Conservation (phyloP, 2,888 invertebrate species). For the Drosophila rellima region DNA sequence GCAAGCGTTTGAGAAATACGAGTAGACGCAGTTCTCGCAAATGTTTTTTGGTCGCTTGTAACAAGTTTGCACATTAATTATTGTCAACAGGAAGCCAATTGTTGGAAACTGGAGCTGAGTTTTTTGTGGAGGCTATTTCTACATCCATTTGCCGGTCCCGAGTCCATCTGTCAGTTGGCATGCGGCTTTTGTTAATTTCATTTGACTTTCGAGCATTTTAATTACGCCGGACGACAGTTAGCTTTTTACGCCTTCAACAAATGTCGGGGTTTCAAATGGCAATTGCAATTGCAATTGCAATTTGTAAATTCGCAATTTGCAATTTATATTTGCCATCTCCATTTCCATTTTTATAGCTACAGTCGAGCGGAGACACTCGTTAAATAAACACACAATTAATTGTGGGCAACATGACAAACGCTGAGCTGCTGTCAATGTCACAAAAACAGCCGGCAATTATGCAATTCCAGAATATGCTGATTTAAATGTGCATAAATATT, state of each 20-base stretch:
- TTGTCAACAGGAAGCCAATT: constrained; percentile 43
- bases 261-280: constrained; percentile 40
- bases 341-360: constrained; percentile 15
- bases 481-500: constrained; percentile 45
- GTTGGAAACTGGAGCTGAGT: constrained; percentile 1
- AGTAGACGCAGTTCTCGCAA: constrained; percentile 8
- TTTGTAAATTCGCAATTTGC: constrained; percentile 22
- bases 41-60: constrained; percentile 1
- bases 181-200: constrained; percentile 56
- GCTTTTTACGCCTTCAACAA: constrained; percentile 29
- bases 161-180: constrained; percentile 26
- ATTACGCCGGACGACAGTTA: constrained; percentile 41
- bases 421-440: constrained; percentile 41
- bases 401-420: constrained; percentile 52
- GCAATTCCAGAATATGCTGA: constrained; percentile 13
- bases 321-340: constrained; percentile 16
- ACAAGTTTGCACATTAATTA: constrained; percentile 62
- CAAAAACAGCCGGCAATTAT: constrained; percentile 42
- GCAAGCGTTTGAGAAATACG: constrained; percentile 17
- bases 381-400: constrained; percentile 72
- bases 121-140: background rate
- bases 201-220: constrained; percentile 57
- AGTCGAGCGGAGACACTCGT: constrained; percentile 19
- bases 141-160: constrained; percentile 6
- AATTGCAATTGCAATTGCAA: constrained; percentile 46